phyloP scores from a whole-genome alignment of 2,797 vertebrate species.

The Syngnathus rostellatus region DNA sequence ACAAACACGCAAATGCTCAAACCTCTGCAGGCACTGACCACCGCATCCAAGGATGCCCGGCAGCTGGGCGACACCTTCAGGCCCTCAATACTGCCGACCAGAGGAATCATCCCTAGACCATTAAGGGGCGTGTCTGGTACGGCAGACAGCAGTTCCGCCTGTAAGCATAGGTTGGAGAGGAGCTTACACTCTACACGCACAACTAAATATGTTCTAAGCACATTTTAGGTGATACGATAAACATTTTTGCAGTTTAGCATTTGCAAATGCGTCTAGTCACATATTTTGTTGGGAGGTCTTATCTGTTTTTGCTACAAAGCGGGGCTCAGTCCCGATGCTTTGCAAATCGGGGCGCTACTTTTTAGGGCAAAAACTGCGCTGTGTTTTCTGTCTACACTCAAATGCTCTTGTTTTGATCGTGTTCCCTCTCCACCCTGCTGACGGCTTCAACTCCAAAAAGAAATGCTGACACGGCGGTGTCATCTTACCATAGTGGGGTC shows the following conservation, averaged over 20 bases:
- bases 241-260: background rate
- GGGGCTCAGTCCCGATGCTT: background rate
- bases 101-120: slow-evolving; percentile 71
- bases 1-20: no score
- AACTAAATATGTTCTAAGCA: background rate
- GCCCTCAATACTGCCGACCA: slow-evolving; percentile 51
- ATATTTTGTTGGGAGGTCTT: background rate
- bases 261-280: background rate
- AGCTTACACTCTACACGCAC: background rate
- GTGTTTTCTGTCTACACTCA: background rate
- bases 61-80: slow-evolving; percentile 64
- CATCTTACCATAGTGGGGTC: slow-evolving; percentile 60
- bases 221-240: background rate
- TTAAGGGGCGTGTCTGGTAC: slow-evolving; percentile 69
- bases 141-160: slow-evolving; percentile 65
- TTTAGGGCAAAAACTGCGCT: no score
- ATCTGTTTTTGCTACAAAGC: no score
- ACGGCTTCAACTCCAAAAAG: background rate
- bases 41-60: slow-evolving; percentile 60
- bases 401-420: background rate
- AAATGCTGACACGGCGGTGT: background rate
- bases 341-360: no score
- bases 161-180: background rate
- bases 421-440: background rate
- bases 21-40: slow-evolving; percentile 76